These are phyloP conservation scores for Nymphicus hollandicus DNA, from an alignment of 2,113 vertebrate genomes.

Conservation along the genomic window DNA sequence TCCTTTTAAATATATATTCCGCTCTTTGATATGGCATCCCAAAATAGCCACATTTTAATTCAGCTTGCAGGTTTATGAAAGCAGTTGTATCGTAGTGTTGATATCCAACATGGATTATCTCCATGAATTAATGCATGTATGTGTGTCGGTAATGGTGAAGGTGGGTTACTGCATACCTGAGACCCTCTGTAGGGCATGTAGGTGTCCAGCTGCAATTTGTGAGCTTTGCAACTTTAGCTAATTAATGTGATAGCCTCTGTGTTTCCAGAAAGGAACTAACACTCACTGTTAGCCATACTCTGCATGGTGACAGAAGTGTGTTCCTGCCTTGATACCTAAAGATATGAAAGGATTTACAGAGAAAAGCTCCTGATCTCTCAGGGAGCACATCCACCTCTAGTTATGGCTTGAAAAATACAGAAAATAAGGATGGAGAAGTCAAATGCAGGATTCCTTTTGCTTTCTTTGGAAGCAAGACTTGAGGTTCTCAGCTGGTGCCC, in stretches of 20 bases:
- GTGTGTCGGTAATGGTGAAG: background rate
- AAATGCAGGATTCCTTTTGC: background rate
- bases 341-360: background rate
- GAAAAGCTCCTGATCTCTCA: background rate
- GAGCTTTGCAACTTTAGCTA: background rate
- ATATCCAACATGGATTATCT: background rate
- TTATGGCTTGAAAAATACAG: background rate
- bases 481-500: background rate
- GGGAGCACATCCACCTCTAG: background rate
- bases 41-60: background rate
- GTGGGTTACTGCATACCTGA: background rate
- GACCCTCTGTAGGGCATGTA: background rate
- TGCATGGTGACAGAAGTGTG: background rate
- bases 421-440: background rate
- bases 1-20: background rate
- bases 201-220: background rate
- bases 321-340: background rate
- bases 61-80: background rate
- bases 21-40: background rate
- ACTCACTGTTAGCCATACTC: background rate
- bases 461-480: background rate
- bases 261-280: slow-evolving; percentile 25
- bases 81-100: background rate
- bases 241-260: background rate
- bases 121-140: background rate